Conservation (phyloP, 2,888 invertebrate species). For the Eupithecia subumbrata region DNA sequence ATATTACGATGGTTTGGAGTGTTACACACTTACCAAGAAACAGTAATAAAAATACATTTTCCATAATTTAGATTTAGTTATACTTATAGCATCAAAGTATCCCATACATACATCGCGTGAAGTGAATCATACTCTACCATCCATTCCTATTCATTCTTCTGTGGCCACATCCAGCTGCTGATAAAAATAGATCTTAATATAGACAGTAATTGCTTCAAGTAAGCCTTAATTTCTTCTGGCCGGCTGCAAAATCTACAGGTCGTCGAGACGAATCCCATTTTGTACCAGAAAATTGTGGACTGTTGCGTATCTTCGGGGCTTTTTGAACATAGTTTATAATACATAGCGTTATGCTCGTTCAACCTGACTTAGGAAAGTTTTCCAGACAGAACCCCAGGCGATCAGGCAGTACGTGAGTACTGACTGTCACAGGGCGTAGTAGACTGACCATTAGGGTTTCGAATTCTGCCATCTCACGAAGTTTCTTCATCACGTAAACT, state of each 20-base stretch:
- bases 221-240: constrained; percentile 61
- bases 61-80: neutral
- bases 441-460: too few relatives aligned
- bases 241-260: constrained; percentile 39
- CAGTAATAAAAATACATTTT: neutral
- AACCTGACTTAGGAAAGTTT: too few relatives aligned
- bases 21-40: too few relatives aligned
- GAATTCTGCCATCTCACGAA: too few relatives aligned
- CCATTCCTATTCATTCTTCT: constrained; percentile 1
- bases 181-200: constrained; percentile 42
- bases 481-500: too few relatives aligned
- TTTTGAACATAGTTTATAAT: too few relatives aligned
- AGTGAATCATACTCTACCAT: constrained; percentile 5
- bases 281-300: constrained; percentile 2
- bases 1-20: too few relatives aligned
- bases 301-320: too few relatives aligned
- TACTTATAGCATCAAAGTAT: neutral
- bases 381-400: too few relatives aligned
- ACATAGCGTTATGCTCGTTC: too few relatives aligned
- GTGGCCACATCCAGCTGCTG: constrained; percentile 30
- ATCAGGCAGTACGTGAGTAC: too few relatives aligned
- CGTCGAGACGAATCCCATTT: neutral
- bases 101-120: neutral
- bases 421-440: too few relatives aligned
- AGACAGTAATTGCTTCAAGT: constrained; percentile 64